A percentile compares a stretch with the other conserved stretches of the same genome.
Conservation (phyloP, 2,797 vertebrate genomes). For the Eremophila alpestris region DNA sequence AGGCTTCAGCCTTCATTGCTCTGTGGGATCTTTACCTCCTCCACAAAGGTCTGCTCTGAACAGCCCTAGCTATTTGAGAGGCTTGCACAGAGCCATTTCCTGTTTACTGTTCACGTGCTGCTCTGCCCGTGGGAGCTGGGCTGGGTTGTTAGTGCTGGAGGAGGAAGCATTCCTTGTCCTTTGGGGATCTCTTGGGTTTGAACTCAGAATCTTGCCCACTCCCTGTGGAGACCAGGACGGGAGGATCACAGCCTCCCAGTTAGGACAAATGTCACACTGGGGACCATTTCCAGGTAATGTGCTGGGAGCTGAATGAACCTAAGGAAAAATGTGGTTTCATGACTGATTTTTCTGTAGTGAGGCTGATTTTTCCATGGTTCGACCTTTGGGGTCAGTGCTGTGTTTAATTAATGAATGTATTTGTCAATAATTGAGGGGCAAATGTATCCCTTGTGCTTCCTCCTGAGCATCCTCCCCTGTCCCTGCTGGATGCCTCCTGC, state of each 20-base stretch:
- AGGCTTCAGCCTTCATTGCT: neutral
- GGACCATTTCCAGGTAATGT: neutral
- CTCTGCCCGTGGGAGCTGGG: neutral
- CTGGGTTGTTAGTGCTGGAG: neutral
- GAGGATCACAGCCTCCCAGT: neutral
- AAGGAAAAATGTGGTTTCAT: neutral
- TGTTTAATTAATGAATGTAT: neutral
- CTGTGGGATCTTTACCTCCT: neutral
- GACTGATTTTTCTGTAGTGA: neutral
- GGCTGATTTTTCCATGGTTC: neutral
- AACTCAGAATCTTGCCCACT: accelerated
- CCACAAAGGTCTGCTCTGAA: neutral
- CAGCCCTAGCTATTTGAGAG: neutral
- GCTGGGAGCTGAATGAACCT: neutral
- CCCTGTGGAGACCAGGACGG: neutral
- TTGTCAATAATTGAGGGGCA: neutral
- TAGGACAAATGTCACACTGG: no score
- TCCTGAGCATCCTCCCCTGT: neutral
- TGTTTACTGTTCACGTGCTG: neutral
- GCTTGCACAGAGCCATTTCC: neutral
- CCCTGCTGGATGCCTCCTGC: neutral
- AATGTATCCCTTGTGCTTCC: neutral
- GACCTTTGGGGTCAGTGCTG: neutral
- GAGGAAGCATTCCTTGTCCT: neutral
- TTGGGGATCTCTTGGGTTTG: neutral